phyloP scores from a whole-genome alignment of 1,140 invertebrate genomes.

The Dendrolimus kikuchii region DNA sequence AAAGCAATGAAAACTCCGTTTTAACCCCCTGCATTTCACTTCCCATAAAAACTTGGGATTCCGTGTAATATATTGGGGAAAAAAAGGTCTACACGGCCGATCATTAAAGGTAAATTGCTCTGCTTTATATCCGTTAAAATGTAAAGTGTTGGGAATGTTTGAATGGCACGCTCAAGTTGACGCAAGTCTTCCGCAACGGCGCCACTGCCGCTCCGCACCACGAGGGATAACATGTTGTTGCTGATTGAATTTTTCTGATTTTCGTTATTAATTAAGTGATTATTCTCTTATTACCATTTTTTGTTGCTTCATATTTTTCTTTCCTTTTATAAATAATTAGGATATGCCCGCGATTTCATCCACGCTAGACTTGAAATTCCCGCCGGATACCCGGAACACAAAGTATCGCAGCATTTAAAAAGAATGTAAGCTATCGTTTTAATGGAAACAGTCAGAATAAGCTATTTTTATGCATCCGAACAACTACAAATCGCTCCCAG shows the following conservation, averaged over 20 bases:
- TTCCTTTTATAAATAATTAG: too few relatives aligned
- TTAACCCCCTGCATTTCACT: slow-evolving; percentile 46
- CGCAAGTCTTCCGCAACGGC: slow-evolving; percentile 15
- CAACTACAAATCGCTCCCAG: too few relatives aligned
- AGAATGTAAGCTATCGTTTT: too few relatives aligned
- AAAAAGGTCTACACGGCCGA: slow-evolving; percentile 45
- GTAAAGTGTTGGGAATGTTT: slow-evolving; percentile 38
- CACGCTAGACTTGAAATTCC: too few relatives aligned
- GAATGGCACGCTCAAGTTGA: slow-evolving; percentile 24
- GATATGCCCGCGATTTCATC: too few relatives aligned
- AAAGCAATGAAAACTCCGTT: slow-evolving; percentile 57
- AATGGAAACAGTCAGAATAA: too few relatives aligned
- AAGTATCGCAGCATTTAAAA: too few relatives aligned
- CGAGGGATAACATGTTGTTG: neutral
- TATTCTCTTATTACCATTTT: too few relatives aligned
- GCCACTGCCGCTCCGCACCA: neutral
- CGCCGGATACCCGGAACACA: too few relatives aligned
- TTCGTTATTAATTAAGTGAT: too few relatives aligned
- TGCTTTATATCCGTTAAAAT: slow-evolving; percentile 46
- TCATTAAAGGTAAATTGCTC: slow-evolving; percentile 55
- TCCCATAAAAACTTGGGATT: slow-evolving; percentile 56
- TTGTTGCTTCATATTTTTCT: too few relatives aligned
- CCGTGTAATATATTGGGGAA: slow-evolving; percentile 49
- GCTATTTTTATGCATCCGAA: too few relatives aligned
- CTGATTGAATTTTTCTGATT: neutral